These are phyloP conservation scores for Istiophorus platypterus DNA, from an alignment of 2,113 vertebrate species.

Conservation along the genomic window DNA sequence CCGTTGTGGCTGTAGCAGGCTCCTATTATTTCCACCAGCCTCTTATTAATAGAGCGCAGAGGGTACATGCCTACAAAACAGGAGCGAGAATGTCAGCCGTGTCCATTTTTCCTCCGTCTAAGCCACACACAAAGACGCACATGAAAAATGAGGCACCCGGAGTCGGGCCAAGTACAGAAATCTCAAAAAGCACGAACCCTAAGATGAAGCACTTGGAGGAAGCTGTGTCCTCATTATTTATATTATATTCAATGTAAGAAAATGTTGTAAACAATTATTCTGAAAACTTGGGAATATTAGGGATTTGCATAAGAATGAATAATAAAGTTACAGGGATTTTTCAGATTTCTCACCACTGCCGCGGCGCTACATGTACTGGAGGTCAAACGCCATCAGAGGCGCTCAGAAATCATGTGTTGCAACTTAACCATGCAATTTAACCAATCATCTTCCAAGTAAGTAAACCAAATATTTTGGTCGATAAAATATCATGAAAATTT, in stretches of 20 bases:
- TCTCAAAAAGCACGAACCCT: too few relatives aligned
- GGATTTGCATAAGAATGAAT: too few relatives aligned
- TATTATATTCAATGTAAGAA: not conserved
- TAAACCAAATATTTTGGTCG: too few relatives aligned
- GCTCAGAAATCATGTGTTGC: too few relatives aligned
- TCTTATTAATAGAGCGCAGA: constrained; percentile 84
- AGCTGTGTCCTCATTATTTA: too few relatives aligned
- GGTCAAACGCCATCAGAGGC: too few relatives aligned
- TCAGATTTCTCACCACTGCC: not conserved
- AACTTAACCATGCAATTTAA: too few relatives aligned
- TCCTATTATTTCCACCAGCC: constrained; percentile 85
- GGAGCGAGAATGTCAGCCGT: not conserved
- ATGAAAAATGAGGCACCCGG: not conserved
- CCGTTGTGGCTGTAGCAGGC: constrained; percentile 87
- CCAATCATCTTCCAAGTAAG: too few relatives aligned
- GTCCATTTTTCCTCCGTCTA: not conserved
- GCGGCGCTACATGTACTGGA: too few relatives aligned
- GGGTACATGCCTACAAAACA: constrained; percentile 85
- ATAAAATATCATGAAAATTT: too few relatives aligned
- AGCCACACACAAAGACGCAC: not conserved
- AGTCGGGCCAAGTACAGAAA: too few relatives aligned
- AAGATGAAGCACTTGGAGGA: too few relatives aligned
- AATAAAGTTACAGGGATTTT: not conserved
- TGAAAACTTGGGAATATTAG: not conserved
- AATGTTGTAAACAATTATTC: not conserved